These are phyloP conservation scores for Lutraria rhynchaena DNA, from an alignment of 1,140 invertebrate genomes.

Conservation along the genomic window DNA sequence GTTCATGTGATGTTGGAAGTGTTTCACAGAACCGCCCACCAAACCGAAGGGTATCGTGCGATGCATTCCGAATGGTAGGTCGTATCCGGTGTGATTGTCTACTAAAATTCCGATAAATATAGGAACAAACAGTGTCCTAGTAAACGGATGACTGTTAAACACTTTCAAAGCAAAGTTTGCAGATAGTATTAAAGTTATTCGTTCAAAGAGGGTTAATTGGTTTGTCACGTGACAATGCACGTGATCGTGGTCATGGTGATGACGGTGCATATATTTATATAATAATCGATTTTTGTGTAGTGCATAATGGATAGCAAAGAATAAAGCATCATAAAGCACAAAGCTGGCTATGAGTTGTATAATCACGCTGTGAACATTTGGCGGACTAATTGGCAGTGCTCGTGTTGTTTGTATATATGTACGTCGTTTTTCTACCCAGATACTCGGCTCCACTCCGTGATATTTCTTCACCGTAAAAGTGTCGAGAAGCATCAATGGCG, in stretches of 20 bases:
- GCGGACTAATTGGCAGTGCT: constrained; percentile 69
- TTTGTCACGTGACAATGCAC: constrained; percentile 76
- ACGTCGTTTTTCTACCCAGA: constrained; percentile 63
- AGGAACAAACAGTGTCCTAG: constrained; percentile 73
- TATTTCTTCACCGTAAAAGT: constrained; percentile 77
- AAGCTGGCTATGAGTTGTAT: constrained; percentile 68
- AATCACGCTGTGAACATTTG: constrained; percentile 61
- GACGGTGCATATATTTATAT: constrained; percentile 72
- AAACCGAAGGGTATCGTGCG: constrained; percentile 70
- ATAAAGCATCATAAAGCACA: constrained; percentile 72
- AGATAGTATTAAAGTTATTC: constrained; percentile 69
- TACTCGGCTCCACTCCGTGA: constrained; percentile 61
- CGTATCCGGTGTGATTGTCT: constrained; percentile 77
- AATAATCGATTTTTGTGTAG: constrained; percentile 72
- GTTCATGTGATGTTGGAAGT: constrained; percentile 74
- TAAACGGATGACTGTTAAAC: constrained; percentile 75
- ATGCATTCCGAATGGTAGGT: constrained; percentile 73
- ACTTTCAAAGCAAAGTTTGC: constrained; percentile 76
- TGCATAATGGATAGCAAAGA: constrained; percentile 71
- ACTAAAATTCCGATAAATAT: constrained; percentile 73
- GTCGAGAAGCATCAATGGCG: constrained; percentile 72
- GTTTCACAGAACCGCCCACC: constrained; percentile 70
- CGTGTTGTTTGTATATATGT: constrained; percentile 70
- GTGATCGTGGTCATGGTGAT: constrained; percentile 75
- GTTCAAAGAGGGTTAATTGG: constrained; percentile 71